Conservation (phyloP, 2,113 vertebrate species). For the Lagopus leucura region DNA sequence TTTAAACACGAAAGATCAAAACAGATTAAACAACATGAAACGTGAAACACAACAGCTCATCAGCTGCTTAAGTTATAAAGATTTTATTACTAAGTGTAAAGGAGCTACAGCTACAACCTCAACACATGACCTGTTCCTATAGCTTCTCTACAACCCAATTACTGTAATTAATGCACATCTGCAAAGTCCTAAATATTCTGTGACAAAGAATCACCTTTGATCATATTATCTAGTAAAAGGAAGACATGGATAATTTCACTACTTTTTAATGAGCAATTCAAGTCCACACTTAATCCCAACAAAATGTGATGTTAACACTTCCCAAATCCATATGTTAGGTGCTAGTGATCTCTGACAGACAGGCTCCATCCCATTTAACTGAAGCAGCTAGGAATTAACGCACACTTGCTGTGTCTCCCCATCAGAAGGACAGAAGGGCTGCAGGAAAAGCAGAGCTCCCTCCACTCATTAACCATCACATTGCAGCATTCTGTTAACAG, state of each 20-base stretch:
- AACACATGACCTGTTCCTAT: not conserved
- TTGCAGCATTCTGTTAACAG: not conserved
- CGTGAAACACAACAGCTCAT: not conserved
- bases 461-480: not conserved
- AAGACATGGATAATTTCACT: not conserved
- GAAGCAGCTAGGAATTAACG: not conserved
- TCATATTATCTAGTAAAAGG: not conserved
- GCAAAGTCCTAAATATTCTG: not conserved
- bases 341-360: slow-evolving; percentile 45
- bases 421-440: not conserved
- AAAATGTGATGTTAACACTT: slow-evolving; percentile 16
- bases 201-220: not conserved
- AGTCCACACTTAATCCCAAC: not conserved
- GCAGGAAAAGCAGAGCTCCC: not conserved
- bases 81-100: not conserved
- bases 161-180: slow-evolving; percentile 18
- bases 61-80: not conserved
- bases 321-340: slow-evolving; percentile 15
- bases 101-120: not conserved
- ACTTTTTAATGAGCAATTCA: not conserved
- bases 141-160: slow-evolving; percentile 35
- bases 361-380: slow-evolving; percentile 35
- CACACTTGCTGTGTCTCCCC: not conserved
- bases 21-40: not conserved
- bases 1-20: not conserved